Conservation (phyloP, 1,140 invertebrate species). For the Antheraea mylitta region DNA sequence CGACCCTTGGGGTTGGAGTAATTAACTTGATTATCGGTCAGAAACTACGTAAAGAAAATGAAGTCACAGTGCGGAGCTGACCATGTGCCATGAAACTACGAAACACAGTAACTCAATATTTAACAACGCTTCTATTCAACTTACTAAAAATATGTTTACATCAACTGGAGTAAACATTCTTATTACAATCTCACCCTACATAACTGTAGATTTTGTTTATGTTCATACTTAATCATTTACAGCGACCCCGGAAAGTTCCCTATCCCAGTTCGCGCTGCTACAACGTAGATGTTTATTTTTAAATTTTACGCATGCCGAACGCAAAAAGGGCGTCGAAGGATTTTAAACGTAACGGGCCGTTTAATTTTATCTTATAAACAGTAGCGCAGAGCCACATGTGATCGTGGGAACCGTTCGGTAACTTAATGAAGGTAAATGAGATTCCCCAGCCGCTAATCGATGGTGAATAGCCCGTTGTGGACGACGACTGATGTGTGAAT, state of each 20-base stretch:
- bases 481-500: conserved; percentile 8
- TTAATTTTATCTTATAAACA: conserved; percentile 10
- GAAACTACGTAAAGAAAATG: too few species aligned
- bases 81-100: too few species aligned
- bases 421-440: conserved; percentile 51
- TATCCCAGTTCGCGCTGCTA: background rate
- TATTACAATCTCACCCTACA: conserved; percentile 1
- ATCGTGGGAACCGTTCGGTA: conserved; percentile 48
- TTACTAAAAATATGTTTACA: too few species aligned
- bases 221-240: background rate
- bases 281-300: conserved; percentile 24
- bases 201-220: background rate
- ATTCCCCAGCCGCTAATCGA: conserved; percentile 48
- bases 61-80: too few species aligned
- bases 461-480: conserved; percentile 3
- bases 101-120: too few species aligned
- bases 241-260: background rate
- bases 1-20: too few species aligned
- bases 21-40: too few species aligned
- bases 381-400: conserved; percentile 47
- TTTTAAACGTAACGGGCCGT: conserved; percentile 37
- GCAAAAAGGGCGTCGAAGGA: conserved; percentile 42
- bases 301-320: conserved; percentile 18
- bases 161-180: background rate
- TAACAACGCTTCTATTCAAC: too few species aligned